A percentile compares a stretch with the other conserved stretches of the same genome.
Conservation (phyloP, 2,113 vertebrate genomes). For the Cinclus cinclus region DNA sequence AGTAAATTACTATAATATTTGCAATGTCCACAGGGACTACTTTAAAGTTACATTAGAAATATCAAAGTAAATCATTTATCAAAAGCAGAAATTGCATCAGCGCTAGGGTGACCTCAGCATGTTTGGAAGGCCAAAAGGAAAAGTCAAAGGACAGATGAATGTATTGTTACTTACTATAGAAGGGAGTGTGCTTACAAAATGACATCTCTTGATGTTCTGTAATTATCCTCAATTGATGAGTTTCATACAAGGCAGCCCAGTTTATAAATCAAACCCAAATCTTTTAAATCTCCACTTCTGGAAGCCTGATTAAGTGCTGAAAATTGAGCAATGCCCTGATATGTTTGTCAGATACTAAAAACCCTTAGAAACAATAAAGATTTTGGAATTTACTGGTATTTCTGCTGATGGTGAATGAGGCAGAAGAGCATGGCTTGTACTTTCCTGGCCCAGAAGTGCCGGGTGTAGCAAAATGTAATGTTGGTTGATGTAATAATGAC, state of each 20-base stretch:
- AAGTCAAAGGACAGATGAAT: neutral
- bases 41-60: neutral
- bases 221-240: neutral
- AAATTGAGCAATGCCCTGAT: neutral
- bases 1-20: neutral
- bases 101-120: neutral
- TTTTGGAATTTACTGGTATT: constrained; percentile 28
- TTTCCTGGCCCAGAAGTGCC: constrained; percentile 11
- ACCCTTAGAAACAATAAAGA: neutral
- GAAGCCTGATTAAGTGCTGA: neutral
- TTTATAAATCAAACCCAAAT: neutral
- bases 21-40: neutral
- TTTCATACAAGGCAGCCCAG: neutral
- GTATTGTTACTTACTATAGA: neutral
- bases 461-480: neutral
- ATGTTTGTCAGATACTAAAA: neutral
- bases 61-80: neutral
- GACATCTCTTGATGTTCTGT: neutral
- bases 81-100: neutral
- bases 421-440: neutral
- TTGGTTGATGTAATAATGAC: neutral
- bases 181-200: neutral
- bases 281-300: neutral
- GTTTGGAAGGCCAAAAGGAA: neutral
- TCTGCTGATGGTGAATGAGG: neutral